A percentile compares a stretch with the other conserved stretches of the same genome.
Conservation (phyloP, 2,888 invertebrate species). For the Eueremaeus valkanovi region DNA sequence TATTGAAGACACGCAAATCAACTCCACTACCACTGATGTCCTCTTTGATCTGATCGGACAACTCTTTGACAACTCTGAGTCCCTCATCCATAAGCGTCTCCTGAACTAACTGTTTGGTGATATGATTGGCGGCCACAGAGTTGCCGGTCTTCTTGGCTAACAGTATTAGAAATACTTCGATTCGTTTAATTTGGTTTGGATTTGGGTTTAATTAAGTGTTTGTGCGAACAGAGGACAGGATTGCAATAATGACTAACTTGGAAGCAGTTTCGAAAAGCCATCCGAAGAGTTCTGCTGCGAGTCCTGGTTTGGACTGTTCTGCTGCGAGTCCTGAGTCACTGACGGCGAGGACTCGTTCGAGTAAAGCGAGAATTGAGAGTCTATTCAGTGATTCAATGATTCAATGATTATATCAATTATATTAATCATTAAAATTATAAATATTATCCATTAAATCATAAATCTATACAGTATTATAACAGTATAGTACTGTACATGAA, state of each 20-base stretch:
- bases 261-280: conserved; percentile 32
- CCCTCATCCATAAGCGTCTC: conserved; percentile 56
- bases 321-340: conserved; percentile 32
- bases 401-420: neutral
- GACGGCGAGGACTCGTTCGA: conserved; percentile 39
- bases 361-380: conserved; percentile 68
- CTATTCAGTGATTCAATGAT: conserved; percentile 50
- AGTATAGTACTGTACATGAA: too few species aligned
- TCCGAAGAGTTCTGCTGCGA: conserved; percentile 28
- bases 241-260: neutral
- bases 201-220: neutral
- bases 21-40: conserved; percentile 32
- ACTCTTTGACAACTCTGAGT: conserved; percentile 54
- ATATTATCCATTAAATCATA: too few species aligned
- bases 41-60: conserved; percentile 44
- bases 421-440: too few species aligned
- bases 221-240: neutral
- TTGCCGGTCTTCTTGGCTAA: conserved; percentile 38
- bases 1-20: conserved; percentile 36
- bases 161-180: conserved; percentile 32
- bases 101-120: conserved; percentile 51
- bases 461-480: too few species aligned
- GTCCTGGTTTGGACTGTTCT: conserved; percentile 36
- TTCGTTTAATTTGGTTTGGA: conserved; percentile 27
- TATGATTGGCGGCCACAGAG: conserved; percentile 42